Evolutionary conservation across 2,888 invertebrate species (phyloP).

Genomic region (Spisula subtruncata): DNA sequence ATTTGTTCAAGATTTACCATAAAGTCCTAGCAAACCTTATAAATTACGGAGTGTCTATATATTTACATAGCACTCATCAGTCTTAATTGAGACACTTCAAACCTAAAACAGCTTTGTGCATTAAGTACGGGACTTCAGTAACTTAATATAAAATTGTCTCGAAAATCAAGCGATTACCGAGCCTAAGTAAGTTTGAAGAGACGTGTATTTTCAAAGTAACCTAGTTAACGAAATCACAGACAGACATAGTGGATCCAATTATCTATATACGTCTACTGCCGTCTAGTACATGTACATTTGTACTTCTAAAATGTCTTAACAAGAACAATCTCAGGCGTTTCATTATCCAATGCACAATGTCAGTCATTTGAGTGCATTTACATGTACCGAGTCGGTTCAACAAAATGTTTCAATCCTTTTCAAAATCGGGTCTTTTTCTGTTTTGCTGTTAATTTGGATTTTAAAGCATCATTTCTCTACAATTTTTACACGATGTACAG

Average conservation of each 20-base stretch:
- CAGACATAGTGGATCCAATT: neutral
- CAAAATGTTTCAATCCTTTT: no score
- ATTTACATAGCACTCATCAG: neutral
- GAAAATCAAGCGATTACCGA: neutral
- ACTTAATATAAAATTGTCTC: constrained; percentile 7
- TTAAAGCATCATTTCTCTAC: no score
- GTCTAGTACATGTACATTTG: no score
- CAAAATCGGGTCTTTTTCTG: no score
- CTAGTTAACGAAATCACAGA: neutral
- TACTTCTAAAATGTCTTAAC: no score
- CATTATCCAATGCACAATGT: no score
- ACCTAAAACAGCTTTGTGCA: neutral
- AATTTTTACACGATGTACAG: no score
- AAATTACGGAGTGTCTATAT: neutral
- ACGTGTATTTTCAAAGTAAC: neutral
- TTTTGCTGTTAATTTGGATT: no score
- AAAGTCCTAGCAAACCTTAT: neutral
- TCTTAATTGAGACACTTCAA: neutral
- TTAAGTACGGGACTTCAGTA: neutral
- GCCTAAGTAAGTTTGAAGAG: neutral
- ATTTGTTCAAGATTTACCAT: neutral
- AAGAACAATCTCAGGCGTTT: no score
- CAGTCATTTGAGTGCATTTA: no score
- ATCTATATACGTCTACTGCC: neutral
- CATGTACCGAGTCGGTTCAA: no score